Percentiles rank a stretch among this genome's conserved stretches.
Evolutionary conservation across 2,888 invertebrate species (phyloP).

Genomic region (Cheilosia variabilis): DNA sequence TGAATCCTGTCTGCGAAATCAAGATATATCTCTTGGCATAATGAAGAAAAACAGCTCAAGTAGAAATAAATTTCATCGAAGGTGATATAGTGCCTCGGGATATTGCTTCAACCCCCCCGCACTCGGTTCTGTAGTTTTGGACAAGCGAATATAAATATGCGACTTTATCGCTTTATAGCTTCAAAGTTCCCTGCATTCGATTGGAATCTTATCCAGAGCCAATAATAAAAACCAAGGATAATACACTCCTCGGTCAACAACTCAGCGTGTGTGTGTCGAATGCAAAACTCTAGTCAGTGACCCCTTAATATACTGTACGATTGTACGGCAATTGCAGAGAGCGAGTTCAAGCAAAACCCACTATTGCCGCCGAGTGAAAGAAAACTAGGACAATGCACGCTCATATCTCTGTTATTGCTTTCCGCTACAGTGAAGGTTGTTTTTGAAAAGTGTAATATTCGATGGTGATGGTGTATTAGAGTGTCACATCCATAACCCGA

Average conservation of each 20-base stretch:
- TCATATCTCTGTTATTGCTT: slow-evolving; percentile 55
- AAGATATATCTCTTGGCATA: slow-evolving; percentile 75
- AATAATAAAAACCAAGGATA: slow-evolving; percentile 58
- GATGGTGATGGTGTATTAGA: slow-evolving; percentile 69
- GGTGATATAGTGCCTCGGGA: slow-evolving; percentile 72
- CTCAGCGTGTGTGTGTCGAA: slow-evolving; percentile 4
- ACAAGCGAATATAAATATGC: slow-evolving; percentile 64
- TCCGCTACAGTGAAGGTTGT: slow-evolving; percentile 57
- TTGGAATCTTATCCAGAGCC: slow-evolving; percentile 53
- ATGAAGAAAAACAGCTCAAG: slow-evolving; percentile 77
- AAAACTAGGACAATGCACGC: slow-evolving; percentile 68
- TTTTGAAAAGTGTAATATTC: slow-evolving; percentile 65
- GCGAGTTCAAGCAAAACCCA: slow-evolving; percentile 18
- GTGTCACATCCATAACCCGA: slow-evolving; percentile 72
- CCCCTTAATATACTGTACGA: slow-evolving; percentile 38
- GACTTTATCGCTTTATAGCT: slow-evolving; percentile 39
- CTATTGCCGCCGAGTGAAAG: slow-evolving; percentile 1
- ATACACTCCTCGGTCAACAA: slow-evolving; percentile 46
- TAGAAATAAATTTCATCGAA: slow-evolving; percentile 76
- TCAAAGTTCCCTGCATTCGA: slow-evolving; percentile 19
- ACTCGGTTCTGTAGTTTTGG: neutral
- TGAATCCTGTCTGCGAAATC: slow-evolving; percentile 71
- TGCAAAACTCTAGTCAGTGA: slow-evolving; percentile 58
- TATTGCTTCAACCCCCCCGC: slow-evolving; percentile 47
- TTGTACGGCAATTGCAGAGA: slow-evolving; percentile 31